Conservation (phyloP, 2,113 vertebrate genomes). For the Osmerus mordax region DNA sequence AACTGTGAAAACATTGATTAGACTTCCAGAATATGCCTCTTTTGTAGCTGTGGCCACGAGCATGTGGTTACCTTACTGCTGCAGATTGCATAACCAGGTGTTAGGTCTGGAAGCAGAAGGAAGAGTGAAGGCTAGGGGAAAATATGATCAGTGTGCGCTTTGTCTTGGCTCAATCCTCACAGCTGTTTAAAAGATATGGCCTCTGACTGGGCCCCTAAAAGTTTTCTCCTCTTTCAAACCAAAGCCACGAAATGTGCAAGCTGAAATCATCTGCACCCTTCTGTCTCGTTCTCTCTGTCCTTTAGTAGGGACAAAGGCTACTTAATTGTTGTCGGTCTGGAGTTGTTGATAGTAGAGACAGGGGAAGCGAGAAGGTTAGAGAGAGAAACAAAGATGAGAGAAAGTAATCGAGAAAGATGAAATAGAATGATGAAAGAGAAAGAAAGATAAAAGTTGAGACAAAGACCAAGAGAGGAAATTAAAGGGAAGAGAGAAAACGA, state of each 20-base stretch:
- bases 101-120: conserved; percentile 50
- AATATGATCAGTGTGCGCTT: conserved; percentile 64
- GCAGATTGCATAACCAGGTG: conserved; percentile 65
- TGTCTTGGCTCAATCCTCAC: conserved; percentile 44
- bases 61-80: conserved; percentile 48
- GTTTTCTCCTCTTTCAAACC: conserved; percentile 32
- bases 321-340: too few relatives aligned
- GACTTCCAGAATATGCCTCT: neutral
- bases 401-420: conserved; percentile 9
- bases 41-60: conserved; percentile 6
- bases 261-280: conserved; percentile 14
- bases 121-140: conserved; percentile 49
- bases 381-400: conserved; percentile 3
- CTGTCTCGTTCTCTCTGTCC: conserved; percentile 22
- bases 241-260: conserved; percentile 40
- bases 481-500: too few relatives aligned
- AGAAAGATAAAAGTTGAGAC: too few relatives aligned
- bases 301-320: too few relatives aligned
- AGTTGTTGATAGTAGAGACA: neutral
- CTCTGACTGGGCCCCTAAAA: conserved; percentile 32
- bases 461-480: too few relatives aligned
- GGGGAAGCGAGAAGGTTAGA: neutral
- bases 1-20: neutral
- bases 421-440: too few relatives aligned
- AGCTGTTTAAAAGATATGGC: conserved; percentile 69